A percentile compares a stretch with the other conserved stretches of the same genome.
Conservation (phyloP, 64 coral and sea anemone species). For the Montipora cactus region DNA sequence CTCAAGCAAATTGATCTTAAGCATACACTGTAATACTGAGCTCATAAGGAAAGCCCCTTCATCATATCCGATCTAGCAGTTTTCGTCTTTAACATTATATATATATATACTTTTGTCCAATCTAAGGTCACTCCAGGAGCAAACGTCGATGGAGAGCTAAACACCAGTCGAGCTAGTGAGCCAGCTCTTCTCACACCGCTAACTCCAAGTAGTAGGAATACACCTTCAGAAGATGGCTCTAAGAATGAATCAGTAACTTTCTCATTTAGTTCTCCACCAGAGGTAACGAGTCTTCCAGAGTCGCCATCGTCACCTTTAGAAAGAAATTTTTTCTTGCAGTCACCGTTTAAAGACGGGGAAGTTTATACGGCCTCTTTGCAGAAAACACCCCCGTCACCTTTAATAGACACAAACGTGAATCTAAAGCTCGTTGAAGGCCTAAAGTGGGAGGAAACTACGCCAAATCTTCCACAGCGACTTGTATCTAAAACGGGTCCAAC, state of each 20-base stretch:
- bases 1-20: too few relatives aligned
- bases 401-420: not conserved
- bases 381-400: not conserved
- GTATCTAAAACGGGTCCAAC: not conserved
- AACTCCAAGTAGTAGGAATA: conserved; percentile 47
- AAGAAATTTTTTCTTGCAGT: conserved; percentile 3
- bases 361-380: not conserved
- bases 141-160: not conserved
- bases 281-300: not conserved
- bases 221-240: conserved; percentile 29
- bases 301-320: conserved; percentile 12
- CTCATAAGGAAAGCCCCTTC: not conserved
- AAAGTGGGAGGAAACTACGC: conserved; percentile 32
- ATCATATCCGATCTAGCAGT: not conserved
- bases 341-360: not conserved
- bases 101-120: not conserved
- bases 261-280: conserved; percentile 19
- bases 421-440: not conserved
- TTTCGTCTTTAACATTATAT: not conserved
- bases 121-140: conserved; percentile 56
- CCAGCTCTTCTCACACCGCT: conserved; percentile 48
- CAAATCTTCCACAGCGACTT: conserved; percentile 9
- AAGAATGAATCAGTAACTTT: conserved; percentile 7
- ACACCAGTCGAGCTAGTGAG: conserved; percentile 16
- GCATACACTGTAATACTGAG: too few relatives aligned